Conservation (phyloP, 1,140 invertebrate species). For the Drosophila kurseongensis region DNA sequence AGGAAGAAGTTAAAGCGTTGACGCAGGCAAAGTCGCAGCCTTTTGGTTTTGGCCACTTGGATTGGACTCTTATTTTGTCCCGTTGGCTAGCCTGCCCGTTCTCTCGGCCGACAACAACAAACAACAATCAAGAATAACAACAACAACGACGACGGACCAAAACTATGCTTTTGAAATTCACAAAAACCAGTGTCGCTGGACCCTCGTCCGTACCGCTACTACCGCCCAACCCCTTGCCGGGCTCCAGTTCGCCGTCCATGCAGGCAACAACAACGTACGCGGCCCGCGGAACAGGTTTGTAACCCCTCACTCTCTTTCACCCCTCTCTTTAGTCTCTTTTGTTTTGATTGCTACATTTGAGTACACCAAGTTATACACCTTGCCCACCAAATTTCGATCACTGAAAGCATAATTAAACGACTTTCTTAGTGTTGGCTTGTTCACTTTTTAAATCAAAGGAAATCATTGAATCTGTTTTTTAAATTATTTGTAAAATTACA, state of each 20-base stretch:
- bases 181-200: slow-evolving; percentile 65
- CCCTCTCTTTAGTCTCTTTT: slow-evolving; percentile 16
- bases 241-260: slow-evolving; percentile 63
- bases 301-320: slow-evolving; percentile 16
- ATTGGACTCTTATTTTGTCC: slow-evolving; percentile 32
- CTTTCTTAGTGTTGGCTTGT: not conserved
- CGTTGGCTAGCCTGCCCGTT: slow-evolving; percentile 18
- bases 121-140: slow-evolving; percentile 1
- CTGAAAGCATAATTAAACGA: not conserved
- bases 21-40: slow-evolving; percentile 39
- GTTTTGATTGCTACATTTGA: slow-evolving; percentile 6
- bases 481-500: no score
- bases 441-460: not conserved
- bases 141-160: slow-evolving; percentile 18
- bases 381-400: slow-evolving; percentile 8
- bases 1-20: slow-evolving; percentile 19
- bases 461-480: not conserved
- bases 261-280: slow-evolving; percentile 69
- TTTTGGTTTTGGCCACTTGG: slow-evolving; percentile 35
- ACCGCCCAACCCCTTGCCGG: slow-evolving; percentile 32
- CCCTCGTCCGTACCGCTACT: slow-evolving; percentile 26
- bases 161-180: slow-evolving; percentile 51
- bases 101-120: slow-evolving; percentile 11
- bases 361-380: not conserved
- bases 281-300: slow-evolving; percentile 77